Evolutionary conservation across 2,113 vertebrate genomes (phyloP).

Genomic region (Isichthys henryi): DNA sequence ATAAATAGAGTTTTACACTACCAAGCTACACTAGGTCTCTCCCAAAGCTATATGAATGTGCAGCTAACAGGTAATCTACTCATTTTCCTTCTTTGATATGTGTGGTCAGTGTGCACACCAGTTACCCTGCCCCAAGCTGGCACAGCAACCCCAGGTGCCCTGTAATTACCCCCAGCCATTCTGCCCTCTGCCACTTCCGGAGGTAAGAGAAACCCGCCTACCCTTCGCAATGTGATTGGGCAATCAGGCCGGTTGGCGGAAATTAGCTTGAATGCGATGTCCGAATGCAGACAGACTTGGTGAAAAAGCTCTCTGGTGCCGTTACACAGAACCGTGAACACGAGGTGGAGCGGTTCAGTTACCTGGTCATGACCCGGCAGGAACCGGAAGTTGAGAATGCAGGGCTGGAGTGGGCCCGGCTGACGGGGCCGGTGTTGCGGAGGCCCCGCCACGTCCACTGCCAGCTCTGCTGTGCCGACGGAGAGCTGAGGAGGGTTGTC

Average conservation of each 20-base stretch:
- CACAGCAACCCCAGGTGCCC: constrained; percentile 42
- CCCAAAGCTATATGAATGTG: background rate
- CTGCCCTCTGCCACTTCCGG: constrained; percentile 57
- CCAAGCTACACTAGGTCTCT: background rate
- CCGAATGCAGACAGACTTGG: background rate
- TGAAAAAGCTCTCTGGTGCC: background rate
- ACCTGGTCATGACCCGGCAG: constrained; percentile 59
- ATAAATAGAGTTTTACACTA: background rate
- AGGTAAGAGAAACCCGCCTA: constrained; percentile 52
- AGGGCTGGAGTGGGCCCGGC: constrained; percentile 58
- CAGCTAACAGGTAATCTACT: background rate
- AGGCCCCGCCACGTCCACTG: constrained; percentile 72
- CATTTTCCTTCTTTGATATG: background rate
- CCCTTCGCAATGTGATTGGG: background rate
- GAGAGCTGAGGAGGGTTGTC: constrained; percentile 60
- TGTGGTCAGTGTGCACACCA: constrained; percentile 67
- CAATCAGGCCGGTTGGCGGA: background rate
- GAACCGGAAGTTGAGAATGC: constrained; percentile 1
- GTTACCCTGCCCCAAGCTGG: constrained; percentile 68
- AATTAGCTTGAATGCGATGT: background rate
- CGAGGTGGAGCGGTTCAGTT: constrained; percentile 70
- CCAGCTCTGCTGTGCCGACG: constrained; percentile 63
- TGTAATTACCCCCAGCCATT: constrained; percentile 77
- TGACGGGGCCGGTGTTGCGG: constrained; percentile 61
- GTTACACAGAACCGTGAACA: constrained; percentile 48